Percentiles rank a stretch among this genome's conserved stretches.
Conservation (phyloP, 2,113 vertebrate genomes). For the Peromyscus polionotus region DNA sequence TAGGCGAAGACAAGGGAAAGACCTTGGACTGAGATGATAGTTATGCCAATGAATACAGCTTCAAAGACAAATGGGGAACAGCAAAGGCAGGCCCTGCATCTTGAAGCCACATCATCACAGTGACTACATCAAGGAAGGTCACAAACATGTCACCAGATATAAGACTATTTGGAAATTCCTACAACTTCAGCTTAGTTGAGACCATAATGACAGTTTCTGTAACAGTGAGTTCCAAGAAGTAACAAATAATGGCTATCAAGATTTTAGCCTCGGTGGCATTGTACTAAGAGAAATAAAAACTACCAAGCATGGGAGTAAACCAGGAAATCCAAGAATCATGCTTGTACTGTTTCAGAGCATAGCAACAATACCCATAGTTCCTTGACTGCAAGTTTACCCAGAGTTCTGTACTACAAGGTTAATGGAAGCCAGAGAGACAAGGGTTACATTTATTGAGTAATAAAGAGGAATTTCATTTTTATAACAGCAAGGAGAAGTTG, state of each 20-base stretch:
- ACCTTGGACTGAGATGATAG: neutral
- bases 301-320: neutral
- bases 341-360: neutral
- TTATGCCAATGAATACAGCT: neutral
- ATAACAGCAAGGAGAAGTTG: neutral
- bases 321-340: neutral
- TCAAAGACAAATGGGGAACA: neutral
- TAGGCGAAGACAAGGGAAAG: neutral
- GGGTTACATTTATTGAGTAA: neutral
- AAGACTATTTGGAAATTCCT: neutral
- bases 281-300: neutral
- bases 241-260: neutral
- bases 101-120: neutral
- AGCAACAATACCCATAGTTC: neutral
- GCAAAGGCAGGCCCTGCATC: neutral
- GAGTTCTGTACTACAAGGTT: neutral
- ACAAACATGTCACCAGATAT: neutral
- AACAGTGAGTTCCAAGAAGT: neutral
- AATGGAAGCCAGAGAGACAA: neutral
- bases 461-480: neutral
- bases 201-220: neutral
- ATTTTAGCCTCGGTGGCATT: neutral
- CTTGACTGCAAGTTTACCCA: neutral
- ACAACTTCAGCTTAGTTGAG: neutral
- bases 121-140: neutral